phyloP scores from a whole-genome alignment of 2,888 invertebrate genomes.

The Merodon equestris region DNA sequence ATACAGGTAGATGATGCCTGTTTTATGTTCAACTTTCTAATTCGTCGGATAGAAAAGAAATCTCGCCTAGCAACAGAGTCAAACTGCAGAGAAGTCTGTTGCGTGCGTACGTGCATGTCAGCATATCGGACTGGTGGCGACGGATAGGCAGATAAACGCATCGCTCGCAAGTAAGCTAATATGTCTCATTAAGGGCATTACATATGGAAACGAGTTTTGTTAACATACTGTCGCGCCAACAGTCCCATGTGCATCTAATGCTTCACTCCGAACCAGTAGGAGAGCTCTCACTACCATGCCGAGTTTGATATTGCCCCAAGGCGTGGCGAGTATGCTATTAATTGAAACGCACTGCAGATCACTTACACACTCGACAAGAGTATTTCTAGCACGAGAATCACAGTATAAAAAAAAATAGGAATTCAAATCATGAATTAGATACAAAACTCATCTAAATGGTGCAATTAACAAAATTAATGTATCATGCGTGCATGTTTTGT shows the following conservation, averaged over 20 bases:
- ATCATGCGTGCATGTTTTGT: slow-evolving; percentile 49
- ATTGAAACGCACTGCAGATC: slow-evolving; percentile 30
- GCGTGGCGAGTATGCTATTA: slow-evolving; percentile 24
- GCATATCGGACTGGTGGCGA: slow-evolving; percentile 20
- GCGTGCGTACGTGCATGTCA: slow-evolving; percentile 37
- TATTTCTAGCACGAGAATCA: neutral
- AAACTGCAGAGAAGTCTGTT: too few relatives aligned
- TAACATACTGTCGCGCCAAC: slow-evolving; percentile 23
- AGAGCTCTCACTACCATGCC: neutral
- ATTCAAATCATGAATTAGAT: slow-evolving; percentile 20
- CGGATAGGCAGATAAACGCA: slow-evolving; percentile 6
- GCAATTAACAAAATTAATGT: slow-evolving; percentile 58
- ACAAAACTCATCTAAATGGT: slow-evolving; percentile 53
- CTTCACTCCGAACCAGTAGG: neutral
- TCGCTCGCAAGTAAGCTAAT: slow-evolving; percentile 19
- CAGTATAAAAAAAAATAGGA: slow-evolving; percentile 6
- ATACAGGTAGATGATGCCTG: neutral
- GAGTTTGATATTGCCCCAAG: slow-evolving; percentile 41
- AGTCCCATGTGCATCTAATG: slow-evolving; percentile 1
- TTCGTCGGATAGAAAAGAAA: slow-evolving; percentile 18
- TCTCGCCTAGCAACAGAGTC: slow-evolving; percentile 29
- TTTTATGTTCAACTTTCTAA: slow-evolving; percentile 22
- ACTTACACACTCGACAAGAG: neutral
- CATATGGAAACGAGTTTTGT: slow-evolving; percentile 52
- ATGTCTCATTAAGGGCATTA: slow-evolving; percentile 52